Base-by-base conservation (phyloP, 2,797 vertebrate species). In the Eidolon dupreanum region DNA sequence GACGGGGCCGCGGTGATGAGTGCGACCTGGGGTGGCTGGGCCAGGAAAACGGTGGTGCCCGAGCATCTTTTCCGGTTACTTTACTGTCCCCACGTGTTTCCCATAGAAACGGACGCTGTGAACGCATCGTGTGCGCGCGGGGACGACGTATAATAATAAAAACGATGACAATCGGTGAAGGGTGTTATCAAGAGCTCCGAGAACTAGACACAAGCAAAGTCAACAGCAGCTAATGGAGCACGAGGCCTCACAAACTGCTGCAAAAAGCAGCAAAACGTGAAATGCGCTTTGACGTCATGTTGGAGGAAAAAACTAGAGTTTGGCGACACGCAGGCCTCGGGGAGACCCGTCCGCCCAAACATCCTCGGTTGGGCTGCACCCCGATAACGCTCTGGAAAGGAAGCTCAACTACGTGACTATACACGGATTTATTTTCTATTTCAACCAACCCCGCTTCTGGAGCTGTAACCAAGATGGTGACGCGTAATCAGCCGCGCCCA, bases 281-380 rank as follows among this genome's bases (percentile, higher is more conserved):
- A 20, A 20, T 3, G 5, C 15, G 20, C 24, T 9, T 0, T 15
- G n/a, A 59, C 13, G 1, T 5, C 20, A 1, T 2, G 6, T 0
- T 6, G 11, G 0, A 7, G 49, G 5, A 3, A 15, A 33, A 22
- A 2, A 15, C 6, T 4, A 26, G 65, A 5, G n/a, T 26, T n/a
- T 17, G 38, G 88, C 24, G n/a, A 22, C 11, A 6, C 33, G 0
- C 2, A 4, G 13, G 3, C 10, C 33, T 57, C 59, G 41, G 1
- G 10, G 33, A 55, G 16, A 28, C 9, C 31, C 11, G 10, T 13
- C 1, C 7, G 33, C 11, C 22, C n/a, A 2, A 1, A 17, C n/a
- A 5, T 41, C 33, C 51, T 16, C 24, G 0, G 26, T 3, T 26
- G 38, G 7, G n/a, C 31, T 3, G 61, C 41, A 68, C n/a, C 46